phyloP scores from a whole-genome alignment of 2,888 invertebrate species.

The Hedya salicella region DNA sequence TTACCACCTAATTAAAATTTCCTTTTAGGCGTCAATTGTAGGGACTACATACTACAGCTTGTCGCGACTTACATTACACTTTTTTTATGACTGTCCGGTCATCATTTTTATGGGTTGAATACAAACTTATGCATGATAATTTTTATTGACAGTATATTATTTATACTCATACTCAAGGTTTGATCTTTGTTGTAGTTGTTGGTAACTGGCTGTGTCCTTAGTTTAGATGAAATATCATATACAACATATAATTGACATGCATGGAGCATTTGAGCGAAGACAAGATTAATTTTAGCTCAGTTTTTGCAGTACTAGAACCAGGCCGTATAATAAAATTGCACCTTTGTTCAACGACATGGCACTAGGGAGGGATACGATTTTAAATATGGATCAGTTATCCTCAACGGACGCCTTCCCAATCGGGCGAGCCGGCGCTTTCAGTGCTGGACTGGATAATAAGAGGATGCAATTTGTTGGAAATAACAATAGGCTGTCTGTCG shows the following conservation, averaged over 20 bases:
- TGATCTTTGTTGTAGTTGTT: too few relatives aligned
- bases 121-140: too few relatives aligned
- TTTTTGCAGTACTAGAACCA: background rate
- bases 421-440: conserved; percentile 17
- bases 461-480: conserved; percentile 60
- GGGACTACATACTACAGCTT: too few relatives aligned
- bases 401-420: conserved; percentile 1
- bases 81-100: too few relatives aligned
- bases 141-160: too few relatives aligned
- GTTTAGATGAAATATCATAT: background rate
- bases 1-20: too few relatives aligned
- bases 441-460: conserved; percentile 53
- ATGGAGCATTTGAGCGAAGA: background rate
- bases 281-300: background rate
- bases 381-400: conserved; percentile 15
- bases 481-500: conserved; percentile 52
- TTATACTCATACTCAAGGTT: too few relatives aligned
- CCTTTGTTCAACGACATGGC: background rate
- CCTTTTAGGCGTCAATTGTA: too few relatives aligned
- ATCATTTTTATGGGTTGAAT: too few relatives aligned
- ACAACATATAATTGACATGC: background rate
- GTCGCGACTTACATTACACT: too few relatives aligned
- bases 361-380: conserved; percentile 1
- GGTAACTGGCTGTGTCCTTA: too few relatives aligned
- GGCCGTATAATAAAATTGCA: background rate